These are phyloP conservation scores for Acleris emargana DNA, from an alignment of 2,888 invertebrate genomes.

Conservation along the genomic window DNA sequence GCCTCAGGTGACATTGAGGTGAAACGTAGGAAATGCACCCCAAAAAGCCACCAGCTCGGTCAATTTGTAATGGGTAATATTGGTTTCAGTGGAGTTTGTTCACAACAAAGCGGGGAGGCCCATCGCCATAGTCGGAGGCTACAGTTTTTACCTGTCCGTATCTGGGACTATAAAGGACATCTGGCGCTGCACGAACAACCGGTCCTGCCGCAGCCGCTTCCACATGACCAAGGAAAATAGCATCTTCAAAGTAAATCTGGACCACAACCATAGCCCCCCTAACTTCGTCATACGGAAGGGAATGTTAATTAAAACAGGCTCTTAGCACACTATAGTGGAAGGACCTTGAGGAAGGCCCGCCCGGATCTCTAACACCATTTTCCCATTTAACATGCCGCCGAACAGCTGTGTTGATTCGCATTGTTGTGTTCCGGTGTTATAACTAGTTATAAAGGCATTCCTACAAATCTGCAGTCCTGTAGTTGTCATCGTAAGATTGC, in stretches of 20 bases:
- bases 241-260: constrained; percentile 18
- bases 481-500: too few species aligned
- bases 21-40: too few species aligned
- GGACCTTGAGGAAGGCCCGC: too few species aligned
- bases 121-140: not conserved
- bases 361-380: too few species aligned
- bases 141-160: constrained; percentile 3
- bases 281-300: constrained; percentile 33
- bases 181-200: constrained; percentile 23
- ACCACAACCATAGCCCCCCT: constrained; percentile 40
- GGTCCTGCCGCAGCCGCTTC: constrained; percentile 11
- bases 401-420: too few species aligned
- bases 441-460: too few species aligned
- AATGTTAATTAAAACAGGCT: constrained; percentile 5
- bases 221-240: constrained; percentile 3
- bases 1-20: too few species aligned
- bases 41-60: too few species aligned
- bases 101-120: constrained; percentile 2
- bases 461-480: too few species aligned
- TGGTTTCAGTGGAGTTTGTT: constrained; percentile 7
- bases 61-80: not conserved
- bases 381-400: too few species aligned
- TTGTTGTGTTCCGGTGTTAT: too few species aligned
- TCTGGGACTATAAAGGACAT: not conserved
- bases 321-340: too few species aligned